Conservation (phyloP, 2,888 invertebrate genomes). For the Linyphia triangularis region DNA sequence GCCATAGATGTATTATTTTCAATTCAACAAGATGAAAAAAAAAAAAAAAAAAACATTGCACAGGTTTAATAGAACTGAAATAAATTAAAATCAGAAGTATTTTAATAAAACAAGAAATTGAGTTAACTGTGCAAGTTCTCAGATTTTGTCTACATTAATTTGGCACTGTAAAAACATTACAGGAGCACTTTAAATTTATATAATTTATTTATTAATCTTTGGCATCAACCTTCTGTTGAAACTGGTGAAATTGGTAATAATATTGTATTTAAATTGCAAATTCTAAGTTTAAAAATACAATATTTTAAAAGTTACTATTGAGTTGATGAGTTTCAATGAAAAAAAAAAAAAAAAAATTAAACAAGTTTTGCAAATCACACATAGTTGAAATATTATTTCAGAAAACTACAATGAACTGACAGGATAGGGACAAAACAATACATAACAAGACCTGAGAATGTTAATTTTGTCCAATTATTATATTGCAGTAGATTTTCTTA, state of each 20-base stretch:
- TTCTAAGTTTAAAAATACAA: not conserved
- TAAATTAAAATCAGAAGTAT: not conserved
- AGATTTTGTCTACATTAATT: not conserved
- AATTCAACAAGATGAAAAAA: not conserved
- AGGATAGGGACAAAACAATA: not conserved
- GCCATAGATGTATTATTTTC: not conserved
- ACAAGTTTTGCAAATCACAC: too few species aligned
- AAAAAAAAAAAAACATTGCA: too few species aligned
- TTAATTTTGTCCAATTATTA: not conserved
- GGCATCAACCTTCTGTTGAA: not conserved
- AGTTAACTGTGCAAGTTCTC: not conserved
- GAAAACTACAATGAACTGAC: not conserved
- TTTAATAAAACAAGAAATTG: not conserved
- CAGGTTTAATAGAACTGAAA: not conserved
- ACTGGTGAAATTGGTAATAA: not conserved
- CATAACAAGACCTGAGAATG: not conserved
- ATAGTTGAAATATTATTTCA: too few species aligned
- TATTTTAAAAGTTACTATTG: not conserved
- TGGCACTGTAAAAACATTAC: conserved; percentile 33
- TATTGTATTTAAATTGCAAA: not conserved
- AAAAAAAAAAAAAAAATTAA: too few species aligned
- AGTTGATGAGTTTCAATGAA: not conserved
- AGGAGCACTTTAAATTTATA: not conserved
- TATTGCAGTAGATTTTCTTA: not conserved
- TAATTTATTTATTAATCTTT: not conserved